phyloP scores from a whole-genome alignment of 2,113 vertebrate species.

The Taxidea taxus region DNA sequence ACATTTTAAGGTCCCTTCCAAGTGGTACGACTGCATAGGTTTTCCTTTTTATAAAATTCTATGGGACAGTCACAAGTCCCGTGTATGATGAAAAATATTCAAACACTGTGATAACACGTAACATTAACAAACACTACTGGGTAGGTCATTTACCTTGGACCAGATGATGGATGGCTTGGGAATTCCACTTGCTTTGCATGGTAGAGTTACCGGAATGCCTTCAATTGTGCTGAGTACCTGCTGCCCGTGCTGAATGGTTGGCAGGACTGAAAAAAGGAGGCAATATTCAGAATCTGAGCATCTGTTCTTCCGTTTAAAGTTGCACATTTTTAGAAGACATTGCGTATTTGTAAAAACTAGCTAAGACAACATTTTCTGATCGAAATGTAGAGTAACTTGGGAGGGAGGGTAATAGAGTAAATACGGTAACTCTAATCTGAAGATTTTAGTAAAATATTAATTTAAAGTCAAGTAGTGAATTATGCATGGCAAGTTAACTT shows the following conservation, averaged over 20 bases:
- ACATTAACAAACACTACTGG: neutral
- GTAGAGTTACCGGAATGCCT: constrained; percentile 89
- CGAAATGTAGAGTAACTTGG: neutral
- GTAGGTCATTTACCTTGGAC: constrained; percentile 89
- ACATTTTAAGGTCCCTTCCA: neutral
- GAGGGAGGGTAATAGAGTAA: neutral
- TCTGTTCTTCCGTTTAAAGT: neutral
- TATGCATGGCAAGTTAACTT: neutral
- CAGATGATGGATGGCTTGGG: constrained; percentile 92
- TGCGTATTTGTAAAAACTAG: neutral
- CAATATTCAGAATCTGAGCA: neutral
- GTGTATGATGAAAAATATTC: neutral
- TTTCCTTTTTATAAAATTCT: neutral
- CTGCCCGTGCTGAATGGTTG: constrained; percentile 94
- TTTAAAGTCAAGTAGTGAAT: neutral
- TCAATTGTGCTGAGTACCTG: constrained; percentile 97
- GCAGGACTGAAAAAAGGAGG: constrained; percentile 86
- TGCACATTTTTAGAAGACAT: neutral
- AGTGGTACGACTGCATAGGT: no score
- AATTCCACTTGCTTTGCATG: constrained; percentile 91
- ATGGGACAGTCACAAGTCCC: neutral
- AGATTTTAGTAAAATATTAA: neutral
- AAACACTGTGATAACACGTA: neutral
- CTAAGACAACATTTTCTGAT: neutral
- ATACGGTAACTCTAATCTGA: neutral